Conservation (phyloP, 2,888 invertebrate genomes). For the Aphodius granarius region DNA sequence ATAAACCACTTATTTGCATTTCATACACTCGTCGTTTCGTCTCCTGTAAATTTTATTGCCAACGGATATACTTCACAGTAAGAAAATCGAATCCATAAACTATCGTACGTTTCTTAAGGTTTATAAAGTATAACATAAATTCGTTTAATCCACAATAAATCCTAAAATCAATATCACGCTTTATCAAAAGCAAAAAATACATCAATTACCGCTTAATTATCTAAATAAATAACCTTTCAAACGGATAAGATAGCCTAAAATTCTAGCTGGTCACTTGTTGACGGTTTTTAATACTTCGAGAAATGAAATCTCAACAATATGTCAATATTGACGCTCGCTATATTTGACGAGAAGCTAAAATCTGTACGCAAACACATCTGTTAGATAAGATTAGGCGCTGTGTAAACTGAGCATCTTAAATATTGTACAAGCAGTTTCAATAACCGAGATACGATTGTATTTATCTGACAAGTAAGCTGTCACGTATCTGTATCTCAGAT, state of each 20-base stretch:
- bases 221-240: neutral
- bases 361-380: neutral
- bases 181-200: neutral
- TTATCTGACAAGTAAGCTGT: neutral
- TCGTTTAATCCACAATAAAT: neutral
- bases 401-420: neutral
- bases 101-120: too few species aligned
- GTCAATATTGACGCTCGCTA: slow-evolving; percentile 8
- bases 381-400: neutral
- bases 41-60: neutral
- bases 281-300: neutral
- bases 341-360: neutral
- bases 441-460: neutral
- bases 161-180: neutral
- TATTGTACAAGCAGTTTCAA: neutral
- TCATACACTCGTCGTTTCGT: neutral
- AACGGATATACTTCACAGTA: neutral
- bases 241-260: neutral
- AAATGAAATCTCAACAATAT: slow-evolving; percentile 7
- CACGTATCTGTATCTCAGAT: neutral
- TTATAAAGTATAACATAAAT: too few species aligned
- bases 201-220: neutral
- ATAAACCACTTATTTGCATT: neutral
- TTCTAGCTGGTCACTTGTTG: neutral
- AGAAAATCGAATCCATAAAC: neutral